Evolutionary conservation across 1,140 invertebrate species (phyloP).

Genomic region (Anoplophora glabripennis): DNA sequence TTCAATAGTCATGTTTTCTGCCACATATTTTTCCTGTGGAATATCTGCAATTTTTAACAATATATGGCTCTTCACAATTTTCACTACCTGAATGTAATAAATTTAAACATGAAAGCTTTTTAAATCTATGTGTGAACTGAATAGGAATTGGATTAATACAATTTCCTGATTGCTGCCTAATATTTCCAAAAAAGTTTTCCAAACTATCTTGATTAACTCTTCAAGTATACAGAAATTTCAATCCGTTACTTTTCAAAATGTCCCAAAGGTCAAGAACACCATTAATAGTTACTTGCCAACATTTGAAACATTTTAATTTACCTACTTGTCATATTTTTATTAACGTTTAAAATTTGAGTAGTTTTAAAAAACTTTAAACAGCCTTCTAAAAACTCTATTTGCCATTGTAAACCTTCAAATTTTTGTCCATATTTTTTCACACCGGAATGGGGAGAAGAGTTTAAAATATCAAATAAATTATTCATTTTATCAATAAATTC

Average conservation of each 20-base stretch:
- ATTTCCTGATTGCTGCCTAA: slow-evolving; percentile 8
- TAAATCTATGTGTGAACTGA: slow-evolving; percentile 3
- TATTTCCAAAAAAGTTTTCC: slow-evolving; percentile 11
- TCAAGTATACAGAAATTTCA: neutral
- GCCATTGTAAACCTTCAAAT: neutral
- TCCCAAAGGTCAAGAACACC: neutral
- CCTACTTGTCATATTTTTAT: neutral
- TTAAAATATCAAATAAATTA: slow-evolving; percentile 7
- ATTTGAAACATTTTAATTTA: neutral
- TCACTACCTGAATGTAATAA: slow-evolving; percentile 3
- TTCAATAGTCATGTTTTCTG: neutral
- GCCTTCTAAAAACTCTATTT: neutral
- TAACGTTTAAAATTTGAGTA: neutral
- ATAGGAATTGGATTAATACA: slow-evolving; percentile 9
- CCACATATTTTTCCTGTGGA: neutral
- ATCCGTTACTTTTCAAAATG: neutral
- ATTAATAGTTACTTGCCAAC: neutral
- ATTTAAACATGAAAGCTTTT: slow-evolving; percentile 9
- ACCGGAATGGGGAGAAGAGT: neutral
- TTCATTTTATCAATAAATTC: neutral
- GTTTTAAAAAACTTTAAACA: slow-evolving; percentile 1
- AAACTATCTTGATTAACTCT: neutral
- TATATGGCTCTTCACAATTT: slow-evolving; percentile 9
- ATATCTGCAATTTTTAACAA: neutral
- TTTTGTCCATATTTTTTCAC: neutral